Percentiles rank a stretch among this genome's conserved stretches.
These are phyloP conservation scores for Holacanthella duospinosa DNA, from an alignment of 2,888 invertebrate species.

Conservation along the genomic window DNA sequence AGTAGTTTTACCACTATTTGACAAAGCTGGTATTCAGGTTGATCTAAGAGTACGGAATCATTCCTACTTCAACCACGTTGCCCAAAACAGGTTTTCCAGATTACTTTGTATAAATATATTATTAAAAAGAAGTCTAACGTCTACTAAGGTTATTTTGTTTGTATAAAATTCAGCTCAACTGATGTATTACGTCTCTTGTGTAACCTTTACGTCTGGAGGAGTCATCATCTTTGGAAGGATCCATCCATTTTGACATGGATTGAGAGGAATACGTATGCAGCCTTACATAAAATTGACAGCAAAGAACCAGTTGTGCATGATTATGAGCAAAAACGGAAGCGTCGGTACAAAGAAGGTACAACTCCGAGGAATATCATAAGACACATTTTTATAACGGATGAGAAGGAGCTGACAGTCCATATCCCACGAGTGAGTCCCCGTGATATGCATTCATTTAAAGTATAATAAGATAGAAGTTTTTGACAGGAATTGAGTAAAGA, in stretches of 20 bases:
- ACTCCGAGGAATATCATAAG: slow-evolving; percentile 56
- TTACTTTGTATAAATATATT: no score
- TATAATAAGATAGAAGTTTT: background rate
- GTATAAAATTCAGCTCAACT: slow-evolving; percentile 46
- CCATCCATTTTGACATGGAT: slow-evolving; percentile 62
- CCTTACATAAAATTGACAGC: slow-evolving; percentile 54
- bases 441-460: background rate
- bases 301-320: slow-evolving; percentile 52
- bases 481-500: slow-evolving; percentile 45
- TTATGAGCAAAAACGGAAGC: slow-evolving; percentile 51
- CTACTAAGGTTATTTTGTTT: background rate
- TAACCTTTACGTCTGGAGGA: slow-evolving; percentile 60
- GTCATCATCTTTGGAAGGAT: slow-evolving; percentile 68
- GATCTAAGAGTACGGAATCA: slow-evolving; percentile 54
- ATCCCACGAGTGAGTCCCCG: slow-evolving; percentile 46
- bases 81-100: background rate
- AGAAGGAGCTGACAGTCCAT: slow-evolving; percentile 54
- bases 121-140: background rate
- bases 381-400: slow-evolving; percentile 60
- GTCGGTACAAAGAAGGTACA: slow-evolving; percentile 51
- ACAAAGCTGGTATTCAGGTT: slow-evolving; percentile 63
- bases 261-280: slow-evolving; percentile 57
- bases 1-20: slow-evolving; percentile 58
- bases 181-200: slow-evolving; percentile 57
- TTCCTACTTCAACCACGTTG: slow-evolving; percentile 43